Conservation (phyloP, 2,797 vertebrate species). For the Rhinophrynus dorsalis region DNA sequence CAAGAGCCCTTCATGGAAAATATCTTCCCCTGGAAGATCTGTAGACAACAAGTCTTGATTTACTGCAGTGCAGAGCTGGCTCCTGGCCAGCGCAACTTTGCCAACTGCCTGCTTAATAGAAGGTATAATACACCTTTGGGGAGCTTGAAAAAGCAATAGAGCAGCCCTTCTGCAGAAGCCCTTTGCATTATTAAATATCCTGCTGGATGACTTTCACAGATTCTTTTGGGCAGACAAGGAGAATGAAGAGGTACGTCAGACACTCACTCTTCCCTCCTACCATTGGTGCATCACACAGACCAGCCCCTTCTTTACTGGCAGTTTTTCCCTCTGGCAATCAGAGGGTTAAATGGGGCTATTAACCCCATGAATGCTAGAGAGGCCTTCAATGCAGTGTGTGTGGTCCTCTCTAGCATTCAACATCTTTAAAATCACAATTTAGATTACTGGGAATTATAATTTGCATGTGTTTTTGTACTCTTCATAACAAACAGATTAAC, state of each 20-base stretch:
- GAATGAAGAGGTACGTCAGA: constrained; percentile 25
- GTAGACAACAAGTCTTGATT: constrained; percentile 51
- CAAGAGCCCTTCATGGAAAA: constrained; percentile 37
- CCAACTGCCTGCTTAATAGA: constrained; percentile 46
- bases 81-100: constrained; percentile 41
- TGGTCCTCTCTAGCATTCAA: too few relatives aligned
- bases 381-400: too few relatives aligned
- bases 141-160: constrained; percentile 14
- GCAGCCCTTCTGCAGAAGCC: constrained; percentile 38
- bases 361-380: too few relatives aligned
- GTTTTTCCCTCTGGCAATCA: too few relatives aligned
- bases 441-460: too few relatives aligned
- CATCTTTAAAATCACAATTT: too few relatives aligned
- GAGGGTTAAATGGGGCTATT: too few relatives aligned
- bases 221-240: constrained; percentile 30
- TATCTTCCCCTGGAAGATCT: constrained; percentile 10
- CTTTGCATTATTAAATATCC: constrained; percentile 50
- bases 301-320: too few relatives aligned
- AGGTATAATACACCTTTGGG: constrained; percentile 51
- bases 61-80: constrained; percentile 63
- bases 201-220: constrained; percentile 47
- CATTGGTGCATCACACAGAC: background rate
- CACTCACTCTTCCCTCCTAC: constrained; percentile 29
- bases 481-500: background rate
- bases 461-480: background rate